Evolutionary conservation across 1,140 invertebrate genomes (phyloP).

Genomic region (Drosophila tristis): DNA sequence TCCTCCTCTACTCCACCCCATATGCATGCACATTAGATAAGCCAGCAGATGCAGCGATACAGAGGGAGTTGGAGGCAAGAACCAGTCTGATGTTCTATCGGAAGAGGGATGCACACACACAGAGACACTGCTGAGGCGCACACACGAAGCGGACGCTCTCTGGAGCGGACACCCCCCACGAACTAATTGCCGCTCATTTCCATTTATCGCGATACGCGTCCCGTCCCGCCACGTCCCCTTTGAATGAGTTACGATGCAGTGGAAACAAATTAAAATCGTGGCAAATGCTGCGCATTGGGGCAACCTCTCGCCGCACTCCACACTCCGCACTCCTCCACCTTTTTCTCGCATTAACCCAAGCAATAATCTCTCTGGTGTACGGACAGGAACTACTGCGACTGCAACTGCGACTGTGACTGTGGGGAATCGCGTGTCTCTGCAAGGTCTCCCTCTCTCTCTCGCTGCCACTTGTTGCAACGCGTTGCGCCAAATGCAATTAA

Average conservation of each 20-base stretch:
- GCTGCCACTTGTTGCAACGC: conserved; percentile 65
- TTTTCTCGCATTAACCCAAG: conserved; percentile 42
- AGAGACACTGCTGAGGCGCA: not conserved
- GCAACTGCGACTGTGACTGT: not conserved
- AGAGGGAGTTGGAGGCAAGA: conserved; percentile 2
- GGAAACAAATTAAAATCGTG: conserved; percentile 76
- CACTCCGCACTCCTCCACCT: not conserved
- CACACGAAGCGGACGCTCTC: conserved; percentile 6
- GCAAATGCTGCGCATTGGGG: conserved; percentile 47
- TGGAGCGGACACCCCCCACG: conserved; percentile 65
- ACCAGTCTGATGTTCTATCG: conserved; percentile 41
- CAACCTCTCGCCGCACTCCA: conserved; percentile 1
- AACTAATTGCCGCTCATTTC: conserved; percentile 76
- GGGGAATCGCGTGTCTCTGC: conserved; percentile 4
- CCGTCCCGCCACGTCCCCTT: not conserved
- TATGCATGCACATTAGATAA: conserved; percentile 47
- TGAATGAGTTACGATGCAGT: conserved; percentile 54
- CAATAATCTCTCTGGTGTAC: not conserved
- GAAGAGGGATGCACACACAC: conserved; percentile 7
- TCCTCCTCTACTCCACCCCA: not conserved
- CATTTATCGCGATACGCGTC: conserved; percentile 61
- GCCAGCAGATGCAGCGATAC: conserved; percentile 4
- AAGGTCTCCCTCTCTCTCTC: conserved; percentile 1
- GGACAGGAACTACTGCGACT: not conserved
- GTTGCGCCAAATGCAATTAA: conserved; percentile 79